Conservation (phyloP, 2,113 vertebrate genomes). For the Dunckerocampus dactyliophorus region DNA sequence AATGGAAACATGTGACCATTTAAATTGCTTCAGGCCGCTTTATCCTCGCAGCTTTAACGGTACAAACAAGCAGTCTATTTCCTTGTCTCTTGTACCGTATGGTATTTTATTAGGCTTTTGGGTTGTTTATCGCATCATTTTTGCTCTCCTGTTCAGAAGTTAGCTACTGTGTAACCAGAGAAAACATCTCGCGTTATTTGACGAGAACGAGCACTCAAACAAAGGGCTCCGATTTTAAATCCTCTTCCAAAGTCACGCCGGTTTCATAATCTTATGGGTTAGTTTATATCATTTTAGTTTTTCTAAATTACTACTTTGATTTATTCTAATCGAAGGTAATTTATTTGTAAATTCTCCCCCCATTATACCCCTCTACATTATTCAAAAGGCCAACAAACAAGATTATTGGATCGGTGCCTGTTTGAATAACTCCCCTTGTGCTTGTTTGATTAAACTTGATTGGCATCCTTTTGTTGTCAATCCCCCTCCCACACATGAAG, state of each 20-base stretch:
- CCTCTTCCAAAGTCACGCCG: background rate
- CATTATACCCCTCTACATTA: slow-evolving; percentile 21
- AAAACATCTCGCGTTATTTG: slow-evolving; percentile 9
- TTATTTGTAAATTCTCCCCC: slow-evolving; percentile 20
- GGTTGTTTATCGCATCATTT: background rate
- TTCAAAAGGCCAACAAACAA: slow-evolving; percentile 43
- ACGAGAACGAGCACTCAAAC: slow-evolving; percentile 1
- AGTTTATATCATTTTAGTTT: too few relatives aligned
- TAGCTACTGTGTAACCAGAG: background rate
- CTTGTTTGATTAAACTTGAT: slow-evolving; percentile 46
- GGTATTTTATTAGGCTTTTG: background rate
- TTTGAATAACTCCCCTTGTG: slow-evolving; percentile 33
- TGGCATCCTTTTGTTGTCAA: slow-evolving; percentile 60
- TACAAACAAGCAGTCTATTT: background rate
- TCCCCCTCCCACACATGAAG: slow-evolving; percentile 38
- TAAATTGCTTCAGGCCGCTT: background rate
- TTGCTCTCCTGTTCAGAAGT: background rate
- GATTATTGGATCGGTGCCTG: slow-evolving; percentile 46
- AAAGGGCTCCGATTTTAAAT: background rate
- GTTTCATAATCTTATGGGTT: too few relatives aligned
- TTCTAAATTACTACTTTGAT: background rate
- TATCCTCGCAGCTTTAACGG: background rate
- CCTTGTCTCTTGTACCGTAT: background rate
- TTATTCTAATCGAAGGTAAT: slow-evolving; percentile 26
- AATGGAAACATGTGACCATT: slow-evolving; percentile 18